These are phyloP conservation scores for Percina caprodes DNA, from an alignment of 2,113 vertebrate genomes.

Conservation along the genomic window DNA sequence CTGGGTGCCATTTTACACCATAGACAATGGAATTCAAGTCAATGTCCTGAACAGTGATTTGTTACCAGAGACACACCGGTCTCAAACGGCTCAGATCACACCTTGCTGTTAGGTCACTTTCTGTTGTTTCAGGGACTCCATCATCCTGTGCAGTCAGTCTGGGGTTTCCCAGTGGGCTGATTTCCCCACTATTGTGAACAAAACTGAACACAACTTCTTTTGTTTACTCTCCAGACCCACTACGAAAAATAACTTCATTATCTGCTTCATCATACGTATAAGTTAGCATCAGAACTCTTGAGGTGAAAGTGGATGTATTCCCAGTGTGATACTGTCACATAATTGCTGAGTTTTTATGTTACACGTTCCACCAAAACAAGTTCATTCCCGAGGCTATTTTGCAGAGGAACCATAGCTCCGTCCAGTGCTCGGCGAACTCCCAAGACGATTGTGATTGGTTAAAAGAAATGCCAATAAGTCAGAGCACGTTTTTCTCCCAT, in stretches of 20 bases:
- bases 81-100: slow-evolving; percentile 44
- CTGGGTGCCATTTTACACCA: slow-evolving; percentile 12
- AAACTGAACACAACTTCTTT: background rate
- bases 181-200: background rate
- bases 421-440: too few relatives aligned
- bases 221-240: background rate
- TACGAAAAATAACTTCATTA: background rate
- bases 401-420: too few relatives aligned
- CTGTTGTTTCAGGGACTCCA: slow-evolving; percentile 33
- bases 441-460: too few relatives aligned
- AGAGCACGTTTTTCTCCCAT: too few relatives aligned
- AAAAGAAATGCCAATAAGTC: too few relatives aligned
- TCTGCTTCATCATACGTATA: too few relatives aligned
- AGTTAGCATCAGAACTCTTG: too few relatives aligned
- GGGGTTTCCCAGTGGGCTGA: background rate
- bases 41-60: slow-evolving; percentile 51
- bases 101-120: slow-evolving; percentile 43
- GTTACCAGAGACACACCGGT: slow-evolving; percentile 33
- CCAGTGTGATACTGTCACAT: too few relatives aligned
- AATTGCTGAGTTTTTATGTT: too few relatives aligned
- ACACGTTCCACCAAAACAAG: too few relatives aligned
- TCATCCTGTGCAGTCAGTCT: slow-evolving; percentile 34
- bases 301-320: too few relatives aligned
- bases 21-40: slow-evolving; percentile 33
- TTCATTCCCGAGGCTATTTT: too few relatives aligned